Base-by-base conservation (phyloP, 2,888 invertebrate genomes). In the Linyphia triangularis region DNA sequence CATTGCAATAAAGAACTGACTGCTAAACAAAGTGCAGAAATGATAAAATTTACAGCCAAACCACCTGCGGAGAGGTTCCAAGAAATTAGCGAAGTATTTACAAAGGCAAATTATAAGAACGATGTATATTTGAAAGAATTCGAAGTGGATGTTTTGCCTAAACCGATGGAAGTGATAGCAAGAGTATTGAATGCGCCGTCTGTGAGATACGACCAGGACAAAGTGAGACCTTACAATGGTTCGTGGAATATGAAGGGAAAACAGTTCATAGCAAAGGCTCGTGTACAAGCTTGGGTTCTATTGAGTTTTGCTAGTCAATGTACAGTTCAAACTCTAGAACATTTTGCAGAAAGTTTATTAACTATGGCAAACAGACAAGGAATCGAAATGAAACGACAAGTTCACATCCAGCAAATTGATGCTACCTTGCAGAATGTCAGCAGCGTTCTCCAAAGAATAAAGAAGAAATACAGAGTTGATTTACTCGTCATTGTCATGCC, bases 201-300 rank as follows among this genome's bases (percentile, higher is more conserved):
- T 59, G 77, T 90, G 4, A 24, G 73, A 10, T 90, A 90, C 13
- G 22, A 30, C 22, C 19, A 79, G 40, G 72, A 79, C 0, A 59
- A 82, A 65, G 63, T 89, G 10, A 72, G 63, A 51, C 90, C 90
- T 19, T 85, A 37, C 24, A 63, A 90, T 69, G 90, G 90, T 2
- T 78, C 82, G 0, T 90, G 90, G 90, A 82, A 90, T 33, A 85
- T 90, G 86, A 77, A 65, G n/a, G 70, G 75, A 9, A 75, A 57
- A 5, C 77, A 90, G 37, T 90, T 90, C 67, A 90, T 89, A 22
- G n/a, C 30, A 30, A 69, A 73, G 16, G 85, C 79, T 7, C 61
- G 57, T 10, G 79, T 90, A 40, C 13, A 70, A n/a, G 13, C 26
- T 30, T 90, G 89, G 89, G 86, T 69, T 1, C 22, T 90, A 1